Base-by-base conservation (phyloP, 2,888 invertebrate genomes). In the Dryococelus australis region DNA sequence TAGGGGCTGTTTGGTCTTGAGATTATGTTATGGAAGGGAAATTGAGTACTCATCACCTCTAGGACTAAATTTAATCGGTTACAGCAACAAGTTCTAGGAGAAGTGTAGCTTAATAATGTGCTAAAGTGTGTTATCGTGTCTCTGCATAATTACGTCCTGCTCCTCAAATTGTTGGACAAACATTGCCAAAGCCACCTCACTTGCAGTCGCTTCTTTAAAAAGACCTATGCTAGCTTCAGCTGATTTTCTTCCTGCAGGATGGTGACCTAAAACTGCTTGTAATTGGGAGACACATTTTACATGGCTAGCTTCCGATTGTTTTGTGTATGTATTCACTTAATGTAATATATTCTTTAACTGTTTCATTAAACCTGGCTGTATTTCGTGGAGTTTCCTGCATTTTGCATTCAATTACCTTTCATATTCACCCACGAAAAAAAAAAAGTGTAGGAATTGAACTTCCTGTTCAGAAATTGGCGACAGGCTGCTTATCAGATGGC, bases 51-150 rank as follows among this genome's bases (percentile, higher is more conserved):
- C 88, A 87, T 90, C 88, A 81, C 90, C 88, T 51, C 90, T 90
- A 27, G n/a, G 51, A n/a, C 90, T 89, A 85, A 91, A 92, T 80
- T 90, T 89, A 5, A 92, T 24, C 0, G 90, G 91, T 85, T 92
- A 92, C 35, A 89, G 88, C 65, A 92, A 88, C 35, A 91, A 89
- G 87, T 92, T 90, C 47, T 90, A 90, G 2, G 88, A 88, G 27
- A 88, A 86, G 84, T 90, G 89, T 43, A 89, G 89, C 47, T 91
- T 90, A n/a, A 53, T 28, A 43, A 91, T 89, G 3, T 86, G 80
- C 24, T 85, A 43, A 53, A 90, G 35, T 16, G 78, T 79, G 27
- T 89, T 88, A 43, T 88, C 86, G 80, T 89, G 85, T 24, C 87
- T 83, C 28, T 90, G 88, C 16, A 91, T 78, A 10, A 90, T 86